Evolutionary conservation across 2,113 vertebrate genomes (phyloP).

Genomic region (Erinaceus europaeus): DNA sequence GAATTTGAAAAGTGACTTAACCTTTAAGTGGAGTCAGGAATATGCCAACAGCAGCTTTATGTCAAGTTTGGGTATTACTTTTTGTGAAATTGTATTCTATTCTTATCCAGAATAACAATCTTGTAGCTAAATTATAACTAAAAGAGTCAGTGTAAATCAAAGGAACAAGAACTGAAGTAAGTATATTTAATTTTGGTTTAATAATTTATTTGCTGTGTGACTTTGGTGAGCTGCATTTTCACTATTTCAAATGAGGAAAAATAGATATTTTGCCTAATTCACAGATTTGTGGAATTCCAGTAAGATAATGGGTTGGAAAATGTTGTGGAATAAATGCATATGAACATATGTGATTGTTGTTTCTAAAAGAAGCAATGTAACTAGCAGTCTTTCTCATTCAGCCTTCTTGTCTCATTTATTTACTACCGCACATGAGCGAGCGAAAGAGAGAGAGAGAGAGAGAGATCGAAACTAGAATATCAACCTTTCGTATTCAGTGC

Average conservation of each 20-base stretch:
- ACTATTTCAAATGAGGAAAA: neutral
- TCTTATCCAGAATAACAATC: neutral
- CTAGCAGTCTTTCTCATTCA: neutral
- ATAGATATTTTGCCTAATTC: neutral
- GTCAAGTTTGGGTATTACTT: neutral
- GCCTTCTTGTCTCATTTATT: neutral
- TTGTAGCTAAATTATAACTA: slow-evolving; percentile 1
- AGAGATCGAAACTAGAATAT: too few species aligned
- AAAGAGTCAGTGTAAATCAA: neutral
- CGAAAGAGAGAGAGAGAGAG: too few species aligned
- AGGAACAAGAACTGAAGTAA: neutral
- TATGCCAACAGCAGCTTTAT: neutral
- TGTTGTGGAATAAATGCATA: neutral
- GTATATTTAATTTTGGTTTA: slow-evolving; percentile 21
- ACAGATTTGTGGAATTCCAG: neutral
- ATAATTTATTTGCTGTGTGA: neutral
- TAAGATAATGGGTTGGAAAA: neutral
- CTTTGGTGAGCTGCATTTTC: neutral
- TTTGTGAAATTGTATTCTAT: neutral
- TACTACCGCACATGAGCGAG: too few species aligned
- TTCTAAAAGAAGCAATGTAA: neutral
- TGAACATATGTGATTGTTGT: neutral
- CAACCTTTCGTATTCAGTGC: too few species aligned
- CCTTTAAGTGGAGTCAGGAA: neutral
- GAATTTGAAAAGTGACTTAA: slow-evolving; percentile 20